Percentiles rank a stretch among this genome's conserved stretches.
phyloP scores from a whole-genome alignment of 2,113 vertebrate species.

The Meleagris gallopavo region DNA sequence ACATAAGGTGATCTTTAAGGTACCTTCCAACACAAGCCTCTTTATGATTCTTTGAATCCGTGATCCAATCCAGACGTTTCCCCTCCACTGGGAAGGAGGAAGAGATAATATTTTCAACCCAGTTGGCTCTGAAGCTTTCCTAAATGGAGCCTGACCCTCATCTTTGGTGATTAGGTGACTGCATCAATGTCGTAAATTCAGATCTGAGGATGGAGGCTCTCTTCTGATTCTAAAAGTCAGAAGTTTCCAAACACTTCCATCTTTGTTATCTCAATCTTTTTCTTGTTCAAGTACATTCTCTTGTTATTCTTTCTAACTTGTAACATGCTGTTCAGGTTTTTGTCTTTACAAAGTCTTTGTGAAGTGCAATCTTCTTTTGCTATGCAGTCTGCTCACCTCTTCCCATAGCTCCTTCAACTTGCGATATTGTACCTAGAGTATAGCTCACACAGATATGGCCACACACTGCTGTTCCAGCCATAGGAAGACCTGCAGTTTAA shows the following conservation, averaged over 20 bases:
- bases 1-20: too few species aligned
- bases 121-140: neutral
- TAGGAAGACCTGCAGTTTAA: neutral
- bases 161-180: neutral
- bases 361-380: neutral
- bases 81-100: neutral
- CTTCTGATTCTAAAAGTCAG: neutral
- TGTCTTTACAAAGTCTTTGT: neutral
- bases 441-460: rapidly evolving
- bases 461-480: neutral
- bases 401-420: neutral
- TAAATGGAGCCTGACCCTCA: neutral
- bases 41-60: too few species aligned
- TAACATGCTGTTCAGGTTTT: neutral
- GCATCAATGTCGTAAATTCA: neutral
- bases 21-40: too few species aligned
- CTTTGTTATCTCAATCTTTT: rapidly evolving
- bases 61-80: neutral
- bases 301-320: neutral
- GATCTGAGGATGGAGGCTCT: neutral
- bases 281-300: neutral
- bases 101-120: neutral
- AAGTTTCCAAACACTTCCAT: neutral
- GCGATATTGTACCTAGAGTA: neutral
- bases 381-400: neutral